Base-by-base conservation (phyloP, 2,888 invertebrate species). In the Trissoscelio sp. region DNA sequence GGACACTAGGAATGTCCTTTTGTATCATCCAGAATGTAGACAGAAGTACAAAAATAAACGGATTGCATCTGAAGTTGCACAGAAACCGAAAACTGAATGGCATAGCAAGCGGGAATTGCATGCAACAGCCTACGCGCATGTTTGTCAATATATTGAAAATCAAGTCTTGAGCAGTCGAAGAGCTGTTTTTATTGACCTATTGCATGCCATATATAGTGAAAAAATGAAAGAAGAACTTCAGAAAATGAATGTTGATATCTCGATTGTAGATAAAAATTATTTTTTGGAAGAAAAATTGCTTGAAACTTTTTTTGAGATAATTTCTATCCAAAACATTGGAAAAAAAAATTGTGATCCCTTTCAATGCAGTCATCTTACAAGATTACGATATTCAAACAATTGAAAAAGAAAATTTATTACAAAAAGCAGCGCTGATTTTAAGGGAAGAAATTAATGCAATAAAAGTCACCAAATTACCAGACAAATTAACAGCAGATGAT, bases 291-390 rank as follows among this genome's bases (percentile, higher is more conserved):
- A 62, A 37, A 62, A 39, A 20, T 37, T 64, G 28, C 22, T 62
- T 11, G 18, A 34, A 22, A 34, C 6, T 51, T 74, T 64, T 64
- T 1, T 0, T 1, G 55, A 28, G 28, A 28, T 5, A 28, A 28
- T 28, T 28, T 28, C 28, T 28, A 28, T 28, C 28, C n/a, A 46
- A 53, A 14, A 1, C 28, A 9, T 12, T 46, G 58, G 66, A 12
- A 48, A 75, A 18, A n/a, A 57, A 75, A 48, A 42, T 75, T 46
- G 57, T 75, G 0, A 39, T 37, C 12, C 75, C 66, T 7, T 57
- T 11, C 20, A 46, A 57, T 24, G 28, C 39, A 57, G 14, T 12
- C 55, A 1, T 55, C 34, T 31, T 74, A 11, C 14, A 16, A 44
- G 16, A 66, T 14, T 6, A 18, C 9, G 57, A 75, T 22, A 16